These are phyloP conservation scores for Tichodroma muraria DNA, from an alignment of 2,113 vertebrate genomes.

Conservation along the genomic window DNA sequence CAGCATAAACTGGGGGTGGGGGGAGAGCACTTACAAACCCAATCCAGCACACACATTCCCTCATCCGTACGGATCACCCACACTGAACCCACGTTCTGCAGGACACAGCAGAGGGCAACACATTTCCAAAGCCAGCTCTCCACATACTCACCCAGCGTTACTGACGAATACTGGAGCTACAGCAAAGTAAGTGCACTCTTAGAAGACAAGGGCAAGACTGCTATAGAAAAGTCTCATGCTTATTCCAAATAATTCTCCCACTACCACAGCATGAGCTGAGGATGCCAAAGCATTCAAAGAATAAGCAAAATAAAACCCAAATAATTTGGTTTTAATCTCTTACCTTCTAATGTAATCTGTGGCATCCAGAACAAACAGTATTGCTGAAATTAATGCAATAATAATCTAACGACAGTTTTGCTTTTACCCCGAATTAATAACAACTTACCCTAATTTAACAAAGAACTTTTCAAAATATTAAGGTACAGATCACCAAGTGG, in stretches of 20 bases:
- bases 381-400: constrained; percentile 18
- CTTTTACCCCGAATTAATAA: constrained; percentile 17
- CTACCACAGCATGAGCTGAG: not conserved
- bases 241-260: not conserved
- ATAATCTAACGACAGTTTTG: constrained; percentile 28
- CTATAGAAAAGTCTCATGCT: not conserved
- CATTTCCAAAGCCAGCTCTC: not conserved
- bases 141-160: not conserved
- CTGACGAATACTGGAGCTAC: not conserved
- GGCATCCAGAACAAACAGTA: constrained; percentile 3
- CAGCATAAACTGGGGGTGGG: fast-evolving
- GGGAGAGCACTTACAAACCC: not conserved
- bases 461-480: constrained; percentile 20
- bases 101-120: not conserved
- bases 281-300: not conserved
- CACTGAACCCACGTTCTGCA: not conserved
- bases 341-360: constrained; percentile 32
- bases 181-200: not conserved
- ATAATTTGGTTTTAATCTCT: constrained; percentile 33
- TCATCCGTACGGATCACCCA: fast-evolving
- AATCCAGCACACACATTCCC: fast-evolving
- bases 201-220: not conserved
- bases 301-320: constrained; percentile 14
- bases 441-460: constrained; percentile 26
- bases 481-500: not conserved